Evolutionary conservation across 2,888 invertebrate genomes (phyloP).

Genomic region (Blastobasis adustella): DNA sequence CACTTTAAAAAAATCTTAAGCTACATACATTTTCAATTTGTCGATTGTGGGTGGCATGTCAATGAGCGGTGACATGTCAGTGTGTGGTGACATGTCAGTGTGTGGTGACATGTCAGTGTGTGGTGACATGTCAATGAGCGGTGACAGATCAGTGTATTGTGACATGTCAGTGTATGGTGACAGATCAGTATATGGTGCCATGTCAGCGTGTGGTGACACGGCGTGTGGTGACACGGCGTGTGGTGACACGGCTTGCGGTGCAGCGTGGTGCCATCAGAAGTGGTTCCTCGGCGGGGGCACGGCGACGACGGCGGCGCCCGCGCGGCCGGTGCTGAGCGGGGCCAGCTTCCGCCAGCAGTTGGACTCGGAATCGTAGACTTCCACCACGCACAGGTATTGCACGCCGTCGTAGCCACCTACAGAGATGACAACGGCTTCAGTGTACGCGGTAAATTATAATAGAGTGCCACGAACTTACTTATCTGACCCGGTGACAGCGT

Average conservation of each 20-base stretch:
- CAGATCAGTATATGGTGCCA: not conserved
- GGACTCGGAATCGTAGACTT: conserved; percentile 89
- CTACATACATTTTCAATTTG: too few species aligned
- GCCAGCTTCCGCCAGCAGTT: conserved; percentile 88
- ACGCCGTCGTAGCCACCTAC: conserved; percentile 93
- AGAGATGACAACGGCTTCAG: not conserved
- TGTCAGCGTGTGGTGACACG: not conserved
- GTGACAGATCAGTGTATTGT: not conserved
- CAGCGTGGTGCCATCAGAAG: conserved; percentile 41
- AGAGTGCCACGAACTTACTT: too few species aligned
- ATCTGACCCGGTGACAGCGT: too few species aligned
- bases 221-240: too few species aligned
- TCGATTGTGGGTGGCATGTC: too few species aligned
- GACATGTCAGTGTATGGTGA: not conserved
- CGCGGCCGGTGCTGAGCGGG: conserved; percentile 87
- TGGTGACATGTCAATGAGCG: too few species aligned
- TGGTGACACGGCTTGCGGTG: conserved; percentile 18
- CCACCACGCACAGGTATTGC: conserved; percentile 89
- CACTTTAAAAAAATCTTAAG: too few species aligned
- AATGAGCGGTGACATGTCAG: not conserved
- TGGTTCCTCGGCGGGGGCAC: conserved; percentile 63
- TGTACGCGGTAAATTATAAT: too few species aligned
- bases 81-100: not conserved
- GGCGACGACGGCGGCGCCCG: conserved; percentile 90
- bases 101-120: not conserved